Conservation (phyloP, 2,888 invertebrate genomes). For the Thysanoteuthis rhombus region DNA sequence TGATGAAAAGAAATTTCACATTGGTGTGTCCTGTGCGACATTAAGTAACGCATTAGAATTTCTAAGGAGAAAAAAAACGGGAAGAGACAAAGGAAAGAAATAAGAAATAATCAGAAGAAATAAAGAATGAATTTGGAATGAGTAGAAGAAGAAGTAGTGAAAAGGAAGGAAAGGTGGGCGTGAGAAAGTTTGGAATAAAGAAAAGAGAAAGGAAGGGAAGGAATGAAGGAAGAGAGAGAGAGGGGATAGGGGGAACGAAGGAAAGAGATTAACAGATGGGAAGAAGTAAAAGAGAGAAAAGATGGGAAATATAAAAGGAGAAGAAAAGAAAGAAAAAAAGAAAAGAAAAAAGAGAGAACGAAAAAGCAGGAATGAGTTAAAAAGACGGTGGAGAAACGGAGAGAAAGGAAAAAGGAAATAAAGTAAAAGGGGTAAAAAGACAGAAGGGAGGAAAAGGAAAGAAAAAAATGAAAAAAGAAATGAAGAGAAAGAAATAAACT, state of each 20-base stretch:
- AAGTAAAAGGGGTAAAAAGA: background rate
- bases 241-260: too few species aligned
- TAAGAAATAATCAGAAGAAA: background rate
- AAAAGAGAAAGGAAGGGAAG: background rate
- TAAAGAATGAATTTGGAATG: background rate
- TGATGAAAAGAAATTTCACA: conserved; percentile 12
- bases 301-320: background rate
- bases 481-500: background rate
- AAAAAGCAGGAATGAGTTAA: background rate
- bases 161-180: background rate
- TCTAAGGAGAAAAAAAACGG: background rate
- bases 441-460: background rate
- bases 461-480: background rate
- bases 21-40: background rate
- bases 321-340: background rate
- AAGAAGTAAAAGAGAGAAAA: background rate
- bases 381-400: background rate
- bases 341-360: background rate
- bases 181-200: background rate
- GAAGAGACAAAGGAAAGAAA: background rate
- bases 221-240: background rate
- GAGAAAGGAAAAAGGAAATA: background rate
- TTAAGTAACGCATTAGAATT: background rate
- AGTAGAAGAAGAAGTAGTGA: background rate
- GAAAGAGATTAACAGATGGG: background rate